Conservation (phyloP, 2,797 vertebrate genomes). For the Eulemur mongoz region DNA sequence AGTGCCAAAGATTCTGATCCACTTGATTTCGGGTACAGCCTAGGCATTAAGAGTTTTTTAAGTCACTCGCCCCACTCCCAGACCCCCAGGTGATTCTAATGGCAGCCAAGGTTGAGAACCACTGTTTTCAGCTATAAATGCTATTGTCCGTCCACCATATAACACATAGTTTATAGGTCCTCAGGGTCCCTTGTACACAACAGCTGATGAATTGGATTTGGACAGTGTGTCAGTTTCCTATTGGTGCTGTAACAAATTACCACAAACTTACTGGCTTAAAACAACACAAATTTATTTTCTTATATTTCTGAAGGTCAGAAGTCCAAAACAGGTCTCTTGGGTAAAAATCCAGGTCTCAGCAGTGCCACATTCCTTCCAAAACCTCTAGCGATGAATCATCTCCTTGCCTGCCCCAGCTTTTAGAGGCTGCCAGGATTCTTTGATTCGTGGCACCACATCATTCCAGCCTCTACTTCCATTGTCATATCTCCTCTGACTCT, state of each 20-base stretch:
- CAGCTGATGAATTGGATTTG: neutral
- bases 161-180: neutral
- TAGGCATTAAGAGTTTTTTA: neutral
- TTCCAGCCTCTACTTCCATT: neutral
- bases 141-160: neutral
- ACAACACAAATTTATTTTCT: neutral
- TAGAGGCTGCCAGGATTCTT: neutral
- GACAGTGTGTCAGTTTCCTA: neutral
- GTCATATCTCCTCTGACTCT: neutral
- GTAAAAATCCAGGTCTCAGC: neutral
- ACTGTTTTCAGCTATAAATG: neutral
- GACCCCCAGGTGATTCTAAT: neutral
- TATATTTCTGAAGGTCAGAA: neutral
- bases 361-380: neutral
- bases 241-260: constrained; percentile 3
- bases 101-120: neutral
- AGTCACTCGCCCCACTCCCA: neutral
- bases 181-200: neutral
- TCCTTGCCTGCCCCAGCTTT: neutral
- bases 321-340: neutral
- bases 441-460: neutral
- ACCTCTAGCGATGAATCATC: neutral
- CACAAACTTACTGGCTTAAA: neutral
- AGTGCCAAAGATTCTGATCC: neutral
- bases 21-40: neutral